A percentile compares a stretch with the other conserved stretches of the same genome.
Conservation (phyloP, 2,888 invertebrate species). For the Trachelus tabidus region DNA sequence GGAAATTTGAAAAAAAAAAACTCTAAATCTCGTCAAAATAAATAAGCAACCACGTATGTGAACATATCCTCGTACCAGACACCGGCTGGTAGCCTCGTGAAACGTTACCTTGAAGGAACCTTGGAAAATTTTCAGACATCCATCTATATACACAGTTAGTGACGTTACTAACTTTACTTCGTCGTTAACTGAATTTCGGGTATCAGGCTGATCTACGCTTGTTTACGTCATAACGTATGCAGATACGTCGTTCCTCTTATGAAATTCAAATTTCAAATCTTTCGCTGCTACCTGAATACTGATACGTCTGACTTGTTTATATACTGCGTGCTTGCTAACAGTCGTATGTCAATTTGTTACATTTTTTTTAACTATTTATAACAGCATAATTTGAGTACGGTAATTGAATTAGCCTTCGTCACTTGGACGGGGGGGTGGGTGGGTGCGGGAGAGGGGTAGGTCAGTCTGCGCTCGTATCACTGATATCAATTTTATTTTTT, state of each 20-base stretch:
- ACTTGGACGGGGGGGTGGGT: neutral
- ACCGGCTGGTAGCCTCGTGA: neutral
- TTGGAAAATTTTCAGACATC: neutral
- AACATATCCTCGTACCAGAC: neutral
- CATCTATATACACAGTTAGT: neutral
- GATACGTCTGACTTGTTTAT: neutral
- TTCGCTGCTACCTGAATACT: neutral
- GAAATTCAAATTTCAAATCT: neutral
- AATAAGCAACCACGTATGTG: neutral
- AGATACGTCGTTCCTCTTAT: neutral
- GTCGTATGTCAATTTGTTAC: conserved; percentile 4
- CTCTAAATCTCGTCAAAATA: neutral
- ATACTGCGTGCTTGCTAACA: neutral
- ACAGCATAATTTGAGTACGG: conserved; percentile 29
- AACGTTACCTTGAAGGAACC: neutral
- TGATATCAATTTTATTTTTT: neutral
- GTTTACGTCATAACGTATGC: neutral
- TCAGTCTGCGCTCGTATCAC: neutral
- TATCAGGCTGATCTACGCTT: neutral
- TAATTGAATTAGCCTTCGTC: conserved; percentile 41
- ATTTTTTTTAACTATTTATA: conserved; percentile 13
- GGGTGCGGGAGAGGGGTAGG: neutral
- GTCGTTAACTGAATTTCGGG: neutral
- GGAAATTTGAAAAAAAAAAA: neutral
- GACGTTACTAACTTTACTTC: neutral